These are phyloP conservation scores for Eublepharis macularius DNA, from an alignment of 2,113 vertebrate species.

Conservation along the genomic window DNA sequence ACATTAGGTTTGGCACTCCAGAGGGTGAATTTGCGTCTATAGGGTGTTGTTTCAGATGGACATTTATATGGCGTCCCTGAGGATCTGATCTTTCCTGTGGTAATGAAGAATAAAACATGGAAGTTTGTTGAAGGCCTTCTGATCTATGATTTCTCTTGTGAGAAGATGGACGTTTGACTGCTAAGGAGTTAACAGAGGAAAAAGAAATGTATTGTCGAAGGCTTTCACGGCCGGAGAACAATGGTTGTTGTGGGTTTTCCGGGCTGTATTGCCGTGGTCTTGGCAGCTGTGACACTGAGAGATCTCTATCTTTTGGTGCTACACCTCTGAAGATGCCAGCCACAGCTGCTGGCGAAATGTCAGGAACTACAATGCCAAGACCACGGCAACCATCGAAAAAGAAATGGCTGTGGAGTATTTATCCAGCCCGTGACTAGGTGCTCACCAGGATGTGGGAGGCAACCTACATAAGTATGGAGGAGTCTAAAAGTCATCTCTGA, in stretches of 20 bases:
- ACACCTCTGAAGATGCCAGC: too few relatives aligned
- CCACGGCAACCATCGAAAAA: too few relatives aligned
- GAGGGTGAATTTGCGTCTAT: conserved; percentile 96
- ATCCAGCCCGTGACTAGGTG: conserved; percentile 81
- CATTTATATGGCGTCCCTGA: conserved; percentile 88
- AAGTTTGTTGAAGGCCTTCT: conserved; percentile 89
- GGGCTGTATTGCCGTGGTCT: too few relatives aligned
- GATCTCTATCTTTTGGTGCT: too few relatives aligned
- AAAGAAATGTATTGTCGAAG: too few relatives aligned
- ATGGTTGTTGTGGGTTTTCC: too few relatives aligned
- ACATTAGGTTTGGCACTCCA: too few relatives aligned
- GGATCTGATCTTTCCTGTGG: conserved; percentile 93
- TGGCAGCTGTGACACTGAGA: too few relatives aligned
- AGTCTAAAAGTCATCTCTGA: conserved; percentile 86
- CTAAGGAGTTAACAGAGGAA: conserved; percentile 90
- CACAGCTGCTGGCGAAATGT: too few relatives aligned
- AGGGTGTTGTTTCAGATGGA: conserved; percentile 93
- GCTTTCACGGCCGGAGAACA: too few relatives aligned
- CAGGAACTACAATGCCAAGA: too few relatives aligned
- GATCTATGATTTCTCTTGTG: conserved; percentile 90
- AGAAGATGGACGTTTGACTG: conserved; percentile 92
- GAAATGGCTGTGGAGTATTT: conserved; percentile 92
- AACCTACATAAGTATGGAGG: conserved; percentile 70
- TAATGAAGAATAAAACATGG: conserved; percentile 93
- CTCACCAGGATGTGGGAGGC: conserved; percentile 41